Base-by-base conservation (phyloP, 2,888 invertebrate genomes). In the Netelia melanura region DNA sequence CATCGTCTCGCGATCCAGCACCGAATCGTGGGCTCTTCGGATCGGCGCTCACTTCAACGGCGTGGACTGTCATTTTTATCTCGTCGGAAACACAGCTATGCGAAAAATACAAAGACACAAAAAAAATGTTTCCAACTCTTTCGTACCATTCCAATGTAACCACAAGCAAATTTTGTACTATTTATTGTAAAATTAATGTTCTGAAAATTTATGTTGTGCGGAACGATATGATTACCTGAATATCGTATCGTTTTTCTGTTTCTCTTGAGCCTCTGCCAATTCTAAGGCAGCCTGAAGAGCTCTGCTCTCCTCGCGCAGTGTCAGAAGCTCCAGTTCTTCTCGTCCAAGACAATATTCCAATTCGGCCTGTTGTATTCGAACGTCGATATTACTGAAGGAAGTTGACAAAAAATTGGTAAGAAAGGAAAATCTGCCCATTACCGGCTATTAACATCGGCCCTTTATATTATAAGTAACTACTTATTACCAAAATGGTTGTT, bases 361-460 rank as follows among this genome's bases (percentile, higher is more conserved):
- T 94, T 98, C 98, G 0, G 98, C 98, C 92, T 98, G 98, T 91
- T 98, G 97, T 92, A 98, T 98, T 88, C 98, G 95, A 67, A 97
- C 96, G 94, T 98, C 98, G 83, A 98, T 98, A 93, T 98, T 98
- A 90, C 98, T 98, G 94, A 1, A 94, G 93, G 88, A 76, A 86
- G 44, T 74, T n/a, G 14, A 17, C 44, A 48, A 14, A 44, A 75
- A 48, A 52, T 61, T 52, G 21, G 23, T 54, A 58, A 56, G 54
- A 48, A 68, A 64, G 58, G 21, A 85, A 88, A 88, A 87, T 82
- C 87, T 84, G 84, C 5, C 6, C 30, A 30, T 5, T 86, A 85
- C 86, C 86, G 86, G 86, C 86, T 87, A 87, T 87, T 85, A 86
- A 87, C 87, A 85, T 85, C 87, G 87, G 81, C 5, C 11, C 3